These are phyloP conservation scores for Oithona nana DNA, from an alignment of 2,888 invertebrate species.

Conservation along the genomic window DNA sequence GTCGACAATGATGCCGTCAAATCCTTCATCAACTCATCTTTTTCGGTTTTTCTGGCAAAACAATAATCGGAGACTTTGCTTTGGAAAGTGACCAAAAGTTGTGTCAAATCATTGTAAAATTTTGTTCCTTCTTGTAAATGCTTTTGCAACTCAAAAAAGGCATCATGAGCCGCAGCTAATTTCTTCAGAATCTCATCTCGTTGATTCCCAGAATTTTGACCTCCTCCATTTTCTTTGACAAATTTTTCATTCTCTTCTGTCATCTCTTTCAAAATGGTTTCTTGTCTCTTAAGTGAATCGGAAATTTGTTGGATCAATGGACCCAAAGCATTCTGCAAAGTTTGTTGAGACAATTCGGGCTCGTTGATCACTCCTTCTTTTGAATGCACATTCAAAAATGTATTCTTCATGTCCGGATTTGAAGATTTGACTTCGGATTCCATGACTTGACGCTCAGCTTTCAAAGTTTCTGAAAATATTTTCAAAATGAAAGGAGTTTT, in stretches of 20 bases:
- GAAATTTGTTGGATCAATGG: slow-evolving; percentile 37
- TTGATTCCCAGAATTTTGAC: slow-evolving; percentile 38
- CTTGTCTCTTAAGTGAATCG: slow-evolving; percentile 52
- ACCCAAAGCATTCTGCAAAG: slow-evolving; percentile 50
- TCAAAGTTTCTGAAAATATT: too few species aligned
- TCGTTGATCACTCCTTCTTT: slow-evolving; percentile 61
- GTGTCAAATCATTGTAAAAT: slow-evolving; percentile 81
- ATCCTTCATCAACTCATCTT: slow-evolving; percentile 89
- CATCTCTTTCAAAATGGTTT: slow-evolving; percentile 44
- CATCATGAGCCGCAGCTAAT: slow-evolving; percentile 75
- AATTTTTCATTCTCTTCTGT: slow-evolving; percentile 29
- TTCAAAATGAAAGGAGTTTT: too few species aligned
- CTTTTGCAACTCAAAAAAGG: slow-evolving; percentile 67
- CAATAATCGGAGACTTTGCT: slow-evolving; percentile 94
- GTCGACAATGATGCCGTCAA: slow-evolving; percentile 20
- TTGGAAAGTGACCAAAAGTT: slow-evolving; percentile 82
- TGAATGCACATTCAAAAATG: slow-evolving; percentile 52
- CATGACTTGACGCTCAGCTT: slow-evolving; percentile 63
- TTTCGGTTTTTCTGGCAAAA: slow-evolving; percentile 96
- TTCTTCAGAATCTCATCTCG: slow-evolving; percentile 63
- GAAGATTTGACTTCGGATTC: slow-evolving; percentile 66
- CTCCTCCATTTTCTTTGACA: slow-evolving; percentile 19
- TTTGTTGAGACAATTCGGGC: slow-evolving; percentile 46
- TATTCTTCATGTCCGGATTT: slow-evolving; percentile 58
- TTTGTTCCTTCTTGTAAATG: slow-evolving; percentile 90